Evolutionary conservation across 2,888 invertebrate genomes (phyloP).

Genomic region (Kryphioiulus occultus): DNA sequence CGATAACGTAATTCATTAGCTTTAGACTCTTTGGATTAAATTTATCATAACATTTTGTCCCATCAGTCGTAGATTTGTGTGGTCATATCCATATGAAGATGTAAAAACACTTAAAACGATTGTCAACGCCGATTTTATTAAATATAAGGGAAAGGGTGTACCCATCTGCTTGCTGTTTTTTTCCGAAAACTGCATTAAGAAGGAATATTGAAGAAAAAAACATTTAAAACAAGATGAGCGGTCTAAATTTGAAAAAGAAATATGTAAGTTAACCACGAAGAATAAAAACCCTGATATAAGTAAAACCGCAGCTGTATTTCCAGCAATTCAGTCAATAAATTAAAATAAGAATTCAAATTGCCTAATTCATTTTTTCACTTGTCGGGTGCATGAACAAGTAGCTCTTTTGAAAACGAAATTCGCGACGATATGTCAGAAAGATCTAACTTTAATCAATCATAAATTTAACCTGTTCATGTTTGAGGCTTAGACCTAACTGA

Average conservation of each 20-base stretch:
- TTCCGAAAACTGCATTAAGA: neutral
- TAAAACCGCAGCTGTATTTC: neutral
- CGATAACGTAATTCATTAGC: too few species aligned
- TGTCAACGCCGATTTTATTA: neutral
- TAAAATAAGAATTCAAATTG: neutral
- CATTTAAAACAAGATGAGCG: neutral
- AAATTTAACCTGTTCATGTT: neutral
- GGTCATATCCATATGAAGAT: neutral
- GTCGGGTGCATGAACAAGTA: neutral
- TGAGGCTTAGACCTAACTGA: neutral
- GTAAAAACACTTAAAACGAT: neutral
- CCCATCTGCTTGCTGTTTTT: neutral
- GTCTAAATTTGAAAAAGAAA: neutral
- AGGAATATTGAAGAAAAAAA: neutral
- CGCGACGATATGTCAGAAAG: constrained; percentile 5
- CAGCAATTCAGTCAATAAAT: neutral
- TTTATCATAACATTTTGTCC: neutral
- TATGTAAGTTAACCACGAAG: neutral
- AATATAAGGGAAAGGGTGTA: neutral
- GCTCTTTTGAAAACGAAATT: neutral
- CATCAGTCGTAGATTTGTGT: neutral
- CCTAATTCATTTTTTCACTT: neutral
- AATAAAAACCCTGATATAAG: neutral
- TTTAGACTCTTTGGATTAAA: too few species aligned
- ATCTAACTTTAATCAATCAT: neutral